Evolutionary conservation across 2,797 vertebrate species (phyloP).

Genomic region (Neomorphus geoffroyi): DNA sequence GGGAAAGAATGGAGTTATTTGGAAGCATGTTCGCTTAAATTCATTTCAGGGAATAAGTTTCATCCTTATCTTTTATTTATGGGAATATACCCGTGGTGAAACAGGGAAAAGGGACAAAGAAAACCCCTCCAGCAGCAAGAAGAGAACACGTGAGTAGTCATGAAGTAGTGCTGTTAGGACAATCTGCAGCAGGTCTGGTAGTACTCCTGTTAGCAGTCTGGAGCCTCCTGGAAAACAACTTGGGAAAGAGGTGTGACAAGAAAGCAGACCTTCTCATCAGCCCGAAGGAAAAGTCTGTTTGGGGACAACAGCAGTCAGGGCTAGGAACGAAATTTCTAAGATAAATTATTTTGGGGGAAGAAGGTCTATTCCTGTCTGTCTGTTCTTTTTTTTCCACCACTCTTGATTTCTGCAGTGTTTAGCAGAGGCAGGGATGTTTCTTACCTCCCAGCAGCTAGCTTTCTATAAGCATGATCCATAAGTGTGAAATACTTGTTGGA

Average conservation of each 20-base stretch:
- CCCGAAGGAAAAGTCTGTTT: not conserved
- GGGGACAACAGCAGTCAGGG: not conserved
- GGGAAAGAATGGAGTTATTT: not conserved
- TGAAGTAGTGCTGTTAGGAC: not conserved
- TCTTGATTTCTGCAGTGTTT: not conserved
- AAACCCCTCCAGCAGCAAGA: not conserved
- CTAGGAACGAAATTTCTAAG: not conserved
- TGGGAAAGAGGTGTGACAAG: not conserved
- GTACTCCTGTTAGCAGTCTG: not conserved
- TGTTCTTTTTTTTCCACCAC: not conserved
- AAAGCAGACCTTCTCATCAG: not conserved
- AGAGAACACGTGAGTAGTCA: not conserved
- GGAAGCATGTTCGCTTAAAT: not conserved
- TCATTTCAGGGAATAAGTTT: not conserved
- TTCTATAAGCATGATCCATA: not conserved
- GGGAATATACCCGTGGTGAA: not conserved
- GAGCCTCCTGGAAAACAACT: not conserved
- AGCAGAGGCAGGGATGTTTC: not conserved
- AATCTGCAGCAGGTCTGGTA: not conserved
- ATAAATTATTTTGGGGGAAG: not conserved
- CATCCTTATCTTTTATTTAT: not conserved
- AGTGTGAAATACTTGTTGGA: not conserved
- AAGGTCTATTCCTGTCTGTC: not conserved
- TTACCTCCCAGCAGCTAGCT: not conserved
- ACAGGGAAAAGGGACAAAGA: not conserved